Evolutionary conservation across 2,113 vertebrate species (phyloP).

Genomic region (Sander vitreus): DNA sequence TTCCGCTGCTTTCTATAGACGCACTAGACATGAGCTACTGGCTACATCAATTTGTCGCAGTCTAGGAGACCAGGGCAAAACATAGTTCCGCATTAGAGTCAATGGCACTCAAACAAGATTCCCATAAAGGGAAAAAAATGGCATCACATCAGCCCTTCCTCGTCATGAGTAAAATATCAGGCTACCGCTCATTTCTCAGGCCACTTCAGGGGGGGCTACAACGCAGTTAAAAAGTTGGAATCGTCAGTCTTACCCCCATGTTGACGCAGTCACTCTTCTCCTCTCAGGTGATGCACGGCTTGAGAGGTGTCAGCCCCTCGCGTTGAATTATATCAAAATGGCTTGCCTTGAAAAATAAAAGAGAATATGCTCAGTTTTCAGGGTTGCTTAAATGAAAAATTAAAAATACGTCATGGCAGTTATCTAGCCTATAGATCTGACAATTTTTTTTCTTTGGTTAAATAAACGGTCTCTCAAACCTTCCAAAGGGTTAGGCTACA

Average conservation of each 20-base stretch:
- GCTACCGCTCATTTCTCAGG: constrained; percentile 44
- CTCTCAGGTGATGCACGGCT: constrained; percentile 84
- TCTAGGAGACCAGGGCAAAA: constrained; percentile 60
- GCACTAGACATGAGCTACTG: constrained; percentile 14
- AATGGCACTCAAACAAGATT: constrained; percentile 79
- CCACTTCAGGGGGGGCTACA: constrained; percentile 65
- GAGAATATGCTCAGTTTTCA: constrained; percentile 49
- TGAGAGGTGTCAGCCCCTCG: constrained; percentile 82
- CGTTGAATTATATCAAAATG: constrained; percentile 67
- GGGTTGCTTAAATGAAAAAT: constrained; percentile 29
- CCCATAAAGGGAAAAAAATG: constrained; percentile 40
- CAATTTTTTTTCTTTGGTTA: constrained; percentile 11
- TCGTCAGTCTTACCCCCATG: constrained; percentile 86
- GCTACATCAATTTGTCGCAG: constrained; percentile 79
- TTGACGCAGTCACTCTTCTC: constrained; percentile 83
- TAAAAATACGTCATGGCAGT: constrained; percentile 35
- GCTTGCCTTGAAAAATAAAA: constrained; percentile 72
- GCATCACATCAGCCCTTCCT: constrained; percentile 41
- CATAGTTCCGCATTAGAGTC: constrained; percentile 80
- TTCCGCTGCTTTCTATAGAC: background rate
- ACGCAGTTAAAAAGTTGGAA: constrained; percentile 66
- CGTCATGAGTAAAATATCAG: background rate
- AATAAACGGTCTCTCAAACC: constrained; percentile 60
- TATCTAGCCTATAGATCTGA: constrained; percentile 9
- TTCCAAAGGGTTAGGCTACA: constrained; percentile 55